Evolutionary conservation across 2,888 invertebrate genomes (phyloP).

Genomic region (Buathra laborator): DNA sequence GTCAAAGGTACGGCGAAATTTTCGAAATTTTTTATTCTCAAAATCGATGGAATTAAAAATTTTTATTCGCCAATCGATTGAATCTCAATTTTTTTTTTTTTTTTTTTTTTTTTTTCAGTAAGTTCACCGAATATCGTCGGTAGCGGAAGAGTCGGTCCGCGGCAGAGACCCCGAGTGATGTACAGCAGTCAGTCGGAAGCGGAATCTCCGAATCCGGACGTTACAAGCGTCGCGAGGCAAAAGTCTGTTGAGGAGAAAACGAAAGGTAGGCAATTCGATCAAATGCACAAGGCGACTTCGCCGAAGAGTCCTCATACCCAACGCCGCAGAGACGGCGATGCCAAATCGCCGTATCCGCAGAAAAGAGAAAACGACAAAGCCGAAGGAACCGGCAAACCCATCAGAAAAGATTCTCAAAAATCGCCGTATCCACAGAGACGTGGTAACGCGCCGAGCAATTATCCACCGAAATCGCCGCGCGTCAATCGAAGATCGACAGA

Average conservation of each 20-base stretch:
- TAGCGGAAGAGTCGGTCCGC: conserved; percentile 84
- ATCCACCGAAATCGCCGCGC: conserved; percentile 59
- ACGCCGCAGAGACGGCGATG: conserved; percentile 73
- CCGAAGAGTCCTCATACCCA: conserved; percentile 76
- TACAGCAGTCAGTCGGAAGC: conserved; percentile 81
- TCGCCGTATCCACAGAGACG: conserved; percentile 71
- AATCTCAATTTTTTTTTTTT: conserved; percentile 30
- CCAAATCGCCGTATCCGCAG: conserved; percentile 71
- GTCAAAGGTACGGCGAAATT: conserved; percentile 79
- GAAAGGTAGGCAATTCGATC: conserved; percentile 70
- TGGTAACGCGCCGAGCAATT: conserved; percentile 54
- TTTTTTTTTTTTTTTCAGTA: conserved; percentile 80
- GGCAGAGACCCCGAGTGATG: conserved; percentile 81
- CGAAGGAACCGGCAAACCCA: conserved; percentile 53
- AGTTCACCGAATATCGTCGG: conserved; percentile 83
- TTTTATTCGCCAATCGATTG: too few relatives aligned
- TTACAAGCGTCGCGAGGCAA: conserved; percentile 72
- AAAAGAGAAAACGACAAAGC: conserved; percentile 71
- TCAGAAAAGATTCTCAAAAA: conserved; percentile 68
- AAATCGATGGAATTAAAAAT: background rate
- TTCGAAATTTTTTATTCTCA: background rate
- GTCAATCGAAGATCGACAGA: conserved; percentile 51
- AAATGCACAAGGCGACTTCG: conserved; percentile 69
- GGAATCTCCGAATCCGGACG: conserved; percentile 72
- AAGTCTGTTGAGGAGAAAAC: conserved; percentile 79